Evolutionary conservation across 1,140 invertebrate species (phyloP), one percentile per base, ranked within the genome.

Genomic region (Dryas iulia): DNA sequence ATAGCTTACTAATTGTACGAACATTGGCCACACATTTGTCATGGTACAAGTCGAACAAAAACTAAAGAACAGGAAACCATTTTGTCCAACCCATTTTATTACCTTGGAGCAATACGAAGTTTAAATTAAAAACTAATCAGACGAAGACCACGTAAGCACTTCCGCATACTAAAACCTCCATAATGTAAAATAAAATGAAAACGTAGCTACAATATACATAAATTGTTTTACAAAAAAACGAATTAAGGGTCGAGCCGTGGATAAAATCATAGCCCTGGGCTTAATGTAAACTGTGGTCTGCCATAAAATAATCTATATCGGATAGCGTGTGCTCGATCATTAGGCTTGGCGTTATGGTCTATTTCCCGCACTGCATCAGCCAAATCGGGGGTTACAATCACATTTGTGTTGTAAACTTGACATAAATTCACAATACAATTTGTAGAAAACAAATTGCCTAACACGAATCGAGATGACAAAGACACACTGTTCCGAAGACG

Each of bases 371-470:
- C 28, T 18, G 39, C 21, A 12, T 25, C 47, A 33, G 52, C n/a
- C 61, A 18, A 69, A 62, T 62, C 66, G 14, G 18, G 39, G 53
- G n/a, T 58, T n/a, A 47, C 28, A 69, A 69, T 69, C 59, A 18
- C 33, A 63, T 58, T 63, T 54, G n/a, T 10, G 47, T 54, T 31
- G 52, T 25, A 18, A 57, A 62, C 23, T 26, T 39, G 52, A 69
- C 53, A 65, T 39, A 39, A 76, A 62, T 59, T 62, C 72, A 83
- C 78, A 82, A 84, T 83, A 82, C 77, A 63, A 76, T 79, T 84
- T 77, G 79, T 76, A 76, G 73, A 70, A 65, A 78, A 85, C 77
- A 86, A 86, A 87, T 86, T 64, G 75, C 79, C 77, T 81, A 82
- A 85, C 73, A 69, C 67, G 52, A 64, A 72, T 59, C 73, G 68